Evolutionary conservation across 2,113 vertebrate genomes (phyloP).

Genomic region (Muntiacus reevesi): DNA sequence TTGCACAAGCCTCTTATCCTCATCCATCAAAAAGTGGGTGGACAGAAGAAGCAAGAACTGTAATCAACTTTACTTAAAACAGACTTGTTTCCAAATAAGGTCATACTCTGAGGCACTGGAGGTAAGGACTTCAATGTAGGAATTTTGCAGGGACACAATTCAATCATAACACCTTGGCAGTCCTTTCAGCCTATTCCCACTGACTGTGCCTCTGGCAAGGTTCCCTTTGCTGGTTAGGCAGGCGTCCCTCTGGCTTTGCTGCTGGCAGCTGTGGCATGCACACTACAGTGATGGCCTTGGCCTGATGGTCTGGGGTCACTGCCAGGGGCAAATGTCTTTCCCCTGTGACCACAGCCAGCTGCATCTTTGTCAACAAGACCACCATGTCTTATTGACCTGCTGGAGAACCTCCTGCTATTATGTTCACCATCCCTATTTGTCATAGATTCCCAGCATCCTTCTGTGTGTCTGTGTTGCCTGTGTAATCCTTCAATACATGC

Average conservation of each 20-base stretch:
- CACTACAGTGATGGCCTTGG: constrained; percentile 7
- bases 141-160: not conserved
- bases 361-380: not conserved
- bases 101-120: not conserved
- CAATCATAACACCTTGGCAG: not conserved
- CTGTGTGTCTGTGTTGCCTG: not conserved
- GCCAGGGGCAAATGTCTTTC: not conserved
- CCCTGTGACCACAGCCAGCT: not conserved
- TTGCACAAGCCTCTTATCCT: not conserved
- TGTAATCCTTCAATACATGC: not conserved
- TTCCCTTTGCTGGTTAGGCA: not conserved
- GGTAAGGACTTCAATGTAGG: not conserved
- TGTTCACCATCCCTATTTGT: not conserved
- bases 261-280: not conserved
- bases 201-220: not conserved
- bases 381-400: not conserved
- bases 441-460: not conserved
- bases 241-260: not conserved
- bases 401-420: not conserved
- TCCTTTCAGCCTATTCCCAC: not conserved
- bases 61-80: not conserved
- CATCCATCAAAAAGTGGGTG: not conserved
- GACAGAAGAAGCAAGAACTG: not conserved
- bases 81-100: not conserved
- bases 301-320: not conserved